phyloP scores from a whole-genome alignment of 2,113 vertebrate genomes.

The Paramormyrops kingsleyae region DNA sequence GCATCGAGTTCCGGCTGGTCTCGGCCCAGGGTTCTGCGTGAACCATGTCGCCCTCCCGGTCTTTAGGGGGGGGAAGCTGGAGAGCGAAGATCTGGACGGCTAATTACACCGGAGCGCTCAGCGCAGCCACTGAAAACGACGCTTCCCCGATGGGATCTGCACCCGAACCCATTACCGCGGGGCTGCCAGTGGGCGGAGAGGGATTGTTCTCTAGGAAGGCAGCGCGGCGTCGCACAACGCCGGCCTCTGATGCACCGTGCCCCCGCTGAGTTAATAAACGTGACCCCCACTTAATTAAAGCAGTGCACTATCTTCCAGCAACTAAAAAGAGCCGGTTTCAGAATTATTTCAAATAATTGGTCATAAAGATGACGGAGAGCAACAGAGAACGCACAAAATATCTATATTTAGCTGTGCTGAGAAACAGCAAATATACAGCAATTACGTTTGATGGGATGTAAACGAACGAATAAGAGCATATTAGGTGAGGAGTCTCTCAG shows the following conservation, averaged over 20 bases:
- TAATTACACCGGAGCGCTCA: conserved; percentile 38
- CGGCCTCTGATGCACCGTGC: conserved; percentile 49
- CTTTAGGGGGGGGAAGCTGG: not conserved
- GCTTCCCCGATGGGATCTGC: conserved; percentile 1
- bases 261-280: conserved; percentile 63
- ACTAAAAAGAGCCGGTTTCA: conserved; percentile 45
- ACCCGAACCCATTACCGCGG: conserved; percentile 21
- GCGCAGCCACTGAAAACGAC: conserved; percentile 31
- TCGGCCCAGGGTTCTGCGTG: conserved; percentile 25
- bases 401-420: conserved; percentile 47
- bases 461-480: conserved; percentile 25
- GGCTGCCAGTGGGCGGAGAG: not conserved
- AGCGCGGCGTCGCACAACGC: conserved; percentile 32
- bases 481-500: not conserved
- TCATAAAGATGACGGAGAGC: conserved; percentile 59
- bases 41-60: conserved; percentile 22
- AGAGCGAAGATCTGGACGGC: conserved; percentile 16
- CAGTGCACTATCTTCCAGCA: conserved; percentile 57
- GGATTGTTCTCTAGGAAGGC: conserved; percentile 28
- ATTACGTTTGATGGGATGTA: conserved; percentile 27
- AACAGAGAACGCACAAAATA: conserved; percentile 50
- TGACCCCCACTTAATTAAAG: conserved; percentile 71
- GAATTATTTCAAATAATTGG: conserved; percentile 59
- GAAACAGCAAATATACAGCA: conserved; percentile 20
- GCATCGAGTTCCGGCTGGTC: conserved; percentile 12